Evolutionary conservation across 1,140 invertebrate genomes (phyloP).

Genomic region (Aphaenogaster floridana): DNA sequence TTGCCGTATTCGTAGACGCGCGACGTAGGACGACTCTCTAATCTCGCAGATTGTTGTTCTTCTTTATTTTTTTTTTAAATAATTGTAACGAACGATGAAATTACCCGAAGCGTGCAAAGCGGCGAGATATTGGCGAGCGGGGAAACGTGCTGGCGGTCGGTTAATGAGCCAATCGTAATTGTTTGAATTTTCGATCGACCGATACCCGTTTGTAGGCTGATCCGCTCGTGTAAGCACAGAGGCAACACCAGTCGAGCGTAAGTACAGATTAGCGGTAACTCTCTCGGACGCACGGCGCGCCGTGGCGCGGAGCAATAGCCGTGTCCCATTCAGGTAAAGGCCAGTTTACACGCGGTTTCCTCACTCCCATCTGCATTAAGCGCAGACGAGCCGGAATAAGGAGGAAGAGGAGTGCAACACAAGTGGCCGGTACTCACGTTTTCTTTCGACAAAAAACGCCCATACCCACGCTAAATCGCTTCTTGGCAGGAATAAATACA

Average conservation of each 20-base stretch:
- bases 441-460: constrained; percentile 11
- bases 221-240: constrained; percentile 64
- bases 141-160: background rate
- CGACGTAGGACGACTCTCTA: background rate
- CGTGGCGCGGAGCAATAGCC: constrained; percentile 64
- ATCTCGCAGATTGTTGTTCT: background rate
- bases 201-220: constrained; percentile 58
- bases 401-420: constrained; percentile 31
- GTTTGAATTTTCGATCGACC: constrained; percentile 40
- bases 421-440: constrained; percentile 25
- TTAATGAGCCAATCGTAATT: constrained; percentile 26
- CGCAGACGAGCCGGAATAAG: background rate
- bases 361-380: constrained; percentile 28
- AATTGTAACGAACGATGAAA: background rate
- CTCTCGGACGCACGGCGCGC: constrained; percentile 57
- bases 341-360: constrained; percentile 71
- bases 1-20: too few species aligned
- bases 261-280: constrained; percentile 79
- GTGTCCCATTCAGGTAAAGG: constrained; percentile 76
- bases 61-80: background rate
- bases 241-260: constrained; percentile 72
- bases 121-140: background rate
- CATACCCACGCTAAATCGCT: background rate
- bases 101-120: background rate
- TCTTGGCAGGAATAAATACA: background rate